phyloP scores from a whole-genome alignment of 2,113 vertebrate species.

The Colaptes auratus region DNA sequence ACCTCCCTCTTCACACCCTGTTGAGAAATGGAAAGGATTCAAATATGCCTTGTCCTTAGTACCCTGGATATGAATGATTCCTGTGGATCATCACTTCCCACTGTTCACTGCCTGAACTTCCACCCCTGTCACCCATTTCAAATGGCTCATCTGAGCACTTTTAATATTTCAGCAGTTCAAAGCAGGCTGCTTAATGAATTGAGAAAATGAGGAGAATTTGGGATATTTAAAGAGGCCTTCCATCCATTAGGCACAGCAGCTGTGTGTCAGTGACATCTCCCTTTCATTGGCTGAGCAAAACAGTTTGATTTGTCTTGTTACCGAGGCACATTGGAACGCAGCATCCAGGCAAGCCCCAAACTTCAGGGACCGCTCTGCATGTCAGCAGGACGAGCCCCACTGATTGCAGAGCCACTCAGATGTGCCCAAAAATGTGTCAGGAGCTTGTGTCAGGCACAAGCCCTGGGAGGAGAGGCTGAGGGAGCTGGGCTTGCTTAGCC shows the following conservation, averaged over 20 bases:
- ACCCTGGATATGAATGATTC: not conserved
- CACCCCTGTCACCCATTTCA: not conserved
- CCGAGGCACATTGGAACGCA: not conserved
- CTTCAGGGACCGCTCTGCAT: not conserved
- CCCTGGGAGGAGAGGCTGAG: too few relatives aligned
- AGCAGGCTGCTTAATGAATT: not conserved
- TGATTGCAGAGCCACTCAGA: not conserved
- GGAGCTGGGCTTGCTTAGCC: too few relatives aligned
- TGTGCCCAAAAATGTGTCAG: not conserved
- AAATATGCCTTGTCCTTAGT: not conserved
- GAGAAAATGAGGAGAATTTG: not conserved
- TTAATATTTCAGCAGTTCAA: conserved; percentile 13
- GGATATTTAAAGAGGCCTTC: not conserved
- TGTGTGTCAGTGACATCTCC: not conserved
- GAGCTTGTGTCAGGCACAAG: not conserved
- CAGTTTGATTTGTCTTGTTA: not conserved
- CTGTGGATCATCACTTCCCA: not conserved
- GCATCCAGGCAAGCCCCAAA: not conserved
- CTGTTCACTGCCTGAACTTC: not conserved
- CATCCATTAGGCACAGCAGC: not conserved
- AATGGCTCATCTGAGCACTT: not conserved
- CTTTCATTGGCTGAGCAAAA: not conserved
- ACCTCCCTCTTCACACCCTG: not conserved
- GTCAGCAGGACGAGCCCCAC: not conserved
- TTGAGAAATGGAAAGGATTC: not conserved